A percentile compares a stretch with the other conserved stretches of the same genome.
Conservation (phyloP, 2,797 vertebrate genomes). For the Ciconia nigra region DNA sequence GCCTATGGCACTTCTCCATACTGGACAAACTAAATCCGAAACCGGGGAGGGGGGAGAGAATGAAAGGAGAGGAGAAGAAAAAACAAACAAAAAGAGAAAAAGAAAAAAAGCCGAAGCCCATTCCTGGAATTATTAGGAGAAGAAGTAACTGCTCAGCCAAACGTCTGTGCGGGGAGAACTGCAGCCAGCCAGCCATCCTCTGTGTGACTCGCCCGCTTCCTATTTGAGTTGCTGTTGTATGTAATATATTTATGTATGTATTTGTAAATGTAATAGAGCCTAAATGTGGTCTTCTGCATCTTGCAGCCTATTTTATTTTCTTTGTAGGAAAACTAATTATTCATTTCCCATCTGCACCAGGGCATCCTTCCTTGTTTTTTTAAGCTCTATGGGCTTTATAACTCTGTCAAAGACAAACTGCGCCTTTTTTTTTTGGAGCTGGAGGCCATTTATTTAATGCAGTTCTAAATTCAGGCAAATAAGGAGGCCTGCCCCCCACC, state of each 20-base stretch:
- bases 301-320: constrained; percentile 51
- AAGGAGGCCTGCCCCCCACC: neutral
- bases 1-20: constrained; percentile 92
- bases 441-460: constrained; percentile 14
- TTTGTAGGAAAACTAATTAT: constrained; percentile 47
- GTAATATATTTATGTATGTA: constrained; percentile 99
- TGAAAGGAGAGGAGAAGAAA: neutral
- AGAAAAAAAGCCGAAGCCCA: constrained; percentile 27
- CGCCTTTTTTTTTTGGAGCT: neutral
- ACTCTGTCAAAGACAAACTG: neutral
- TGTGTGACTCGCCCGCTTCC: constrained; percentile 83
- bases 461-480: constrained; percentile 12
- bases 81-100: neutral
- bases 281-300: constrained; percentile 87
- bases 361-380: neutral
- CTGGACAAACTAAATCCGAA: constrained; percentile 89
- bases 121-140: constrained; percentile 58
- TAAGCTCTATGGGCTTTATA: constrained; percentile 11
- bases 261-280: constrained; percentile 98
- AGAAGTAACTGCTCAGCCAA: constrained; percentile 71
- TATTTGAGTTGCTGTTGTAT: constrained; percentile 94
- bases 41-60: neutral
- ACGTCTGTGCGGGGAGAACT: constrained; percentile 70
- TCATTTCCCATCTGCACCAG: neutral
- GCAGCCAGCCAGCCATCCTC: constrained; percentile 78